A percentile compares a stretch with the other conserved stretches of the same genome.
These are phyloP conservation scores for Chrysemys picta DNA, from an alignment of 2,113 vertebrate species.

Conservation along the genomic window DNA sequence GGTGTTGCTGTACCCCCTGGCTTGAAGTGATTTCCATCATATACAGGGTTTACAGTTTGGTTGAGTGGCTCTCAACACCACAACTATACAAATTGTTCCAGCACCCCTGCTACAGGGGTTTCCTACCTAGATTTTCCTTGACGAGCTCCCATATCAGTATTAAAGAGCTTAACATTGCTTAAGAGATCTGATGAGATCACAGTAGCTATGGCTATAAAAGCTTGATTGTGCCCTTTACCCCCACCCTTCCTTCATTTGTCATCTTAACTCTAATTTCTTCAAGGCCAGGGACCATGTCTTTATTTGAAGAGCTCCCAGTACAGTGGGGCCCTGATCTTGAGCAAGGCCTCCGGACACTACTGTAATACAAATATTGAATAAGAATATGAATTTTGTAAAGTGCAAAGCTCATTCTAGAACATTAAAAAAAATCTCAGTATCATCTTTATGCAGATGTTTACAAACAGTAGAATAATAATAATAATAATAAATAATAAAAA, in stretches of 20 bases:
- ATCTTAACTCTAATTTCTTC: neutral
- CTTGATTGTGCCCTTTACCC: no score
- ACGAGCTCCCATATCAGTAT: neutral
- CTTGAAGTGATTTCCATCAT: no score
- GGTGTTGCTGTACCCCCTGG: no score
- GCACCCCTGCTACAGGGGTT: no score
- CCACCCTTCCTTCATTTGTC: neutral
- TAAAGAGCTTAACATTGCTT: neutral
- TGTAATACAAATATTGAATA: neutral
- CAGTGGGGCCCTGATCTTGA: neutral
- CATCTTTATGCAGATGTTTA: neutral
- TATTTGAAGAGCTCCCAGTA: neutral
- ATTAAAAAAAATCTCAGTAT: neutral
- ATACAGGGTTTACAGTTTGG: no score
- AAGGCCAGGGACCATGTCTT: neutral
- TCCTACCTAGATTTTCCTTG: neutral
- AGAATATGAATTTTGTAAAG: neutral
- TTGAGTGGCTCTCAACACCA: no score
- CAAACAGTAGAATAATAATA: neutral
- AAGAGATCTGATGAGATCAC: neutral
- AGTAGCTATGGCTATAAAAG: neutral
- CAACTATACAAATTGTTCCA: no score
- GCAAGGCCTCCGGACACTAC: neutral
- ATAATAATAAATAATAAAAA: neutral
- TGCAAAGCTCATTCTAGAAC: neutral